A percentile compares a stretch with the other conserved stretches of the same genome.
phyloP scores from a whole-genome alignment of 2,888 invertebrate genomes.

The Thera obeliscata region DNA sequence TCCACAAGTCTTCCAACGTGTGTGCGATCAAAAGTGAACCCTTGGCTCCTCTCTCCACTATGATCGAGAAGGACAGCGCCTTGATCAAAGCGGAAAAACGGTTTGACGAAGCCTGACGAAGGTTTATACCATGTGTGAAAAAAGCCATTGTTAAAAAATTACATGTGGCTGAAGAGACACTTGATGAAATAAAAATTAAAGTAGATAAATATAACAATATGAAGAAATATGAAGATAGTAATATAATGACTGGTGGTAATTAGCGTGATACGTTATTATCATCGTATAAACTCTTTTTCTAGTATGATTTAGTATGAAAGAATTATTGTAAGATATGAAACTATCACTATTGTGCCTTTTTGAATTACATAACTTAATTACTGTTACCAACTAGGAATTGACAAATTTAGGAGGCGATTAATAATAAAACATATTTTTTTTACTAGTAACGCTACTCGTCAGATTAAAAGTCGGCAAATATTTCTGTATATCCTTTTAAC shows the following conservation, averaged over 20 bases:
- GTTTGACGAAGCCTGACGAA: slow-evolving; percentile 39
- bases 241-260: slow-evolving; percentile 5
- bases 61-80: slow-evolving; percentile 21
- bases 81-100: slow-evolving; percentile 4
- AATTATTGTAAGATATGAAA: neutral
- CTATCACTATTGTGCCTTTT: slow-evolving; percentile 5
- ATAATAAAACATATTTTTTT: too few species aligned
- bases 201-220: slow-evolving; percentile 14
- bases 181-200: slow-evolving; percentile 24
- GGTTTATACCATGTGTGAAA: slow-evolving; percentile 18
- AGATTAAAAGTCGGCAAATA: too few species aligned
- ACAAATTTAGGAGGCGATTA: neutral
- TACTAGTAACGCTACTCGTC: too few species aligned
- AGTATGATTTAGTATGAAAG: neutral
- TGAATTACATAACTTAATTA: neutral
- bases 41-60: slow-evolving; percentile 11
- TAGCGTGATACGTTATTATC: neutral
- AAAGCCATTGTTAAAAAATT: slow-evolving; percentile 18
- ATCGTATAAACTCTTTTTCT: neutral
- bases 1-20: slow-evolving; percentile 23
- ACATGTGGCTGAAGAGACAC: slow-evolving; percentile 25
- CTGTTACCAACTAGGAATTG: neutral
- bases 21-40: slow-evolving; percentile 30
- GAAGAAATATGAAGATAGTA: slow-evolving; percentile 14
- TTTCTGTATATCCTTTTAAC: too few species aligned